These are phyloP conservation scores for Scaptomyza montana DNA, from an alignment of 1,140 invertebrate genomes.

Conservation along the genomic window DNA sequence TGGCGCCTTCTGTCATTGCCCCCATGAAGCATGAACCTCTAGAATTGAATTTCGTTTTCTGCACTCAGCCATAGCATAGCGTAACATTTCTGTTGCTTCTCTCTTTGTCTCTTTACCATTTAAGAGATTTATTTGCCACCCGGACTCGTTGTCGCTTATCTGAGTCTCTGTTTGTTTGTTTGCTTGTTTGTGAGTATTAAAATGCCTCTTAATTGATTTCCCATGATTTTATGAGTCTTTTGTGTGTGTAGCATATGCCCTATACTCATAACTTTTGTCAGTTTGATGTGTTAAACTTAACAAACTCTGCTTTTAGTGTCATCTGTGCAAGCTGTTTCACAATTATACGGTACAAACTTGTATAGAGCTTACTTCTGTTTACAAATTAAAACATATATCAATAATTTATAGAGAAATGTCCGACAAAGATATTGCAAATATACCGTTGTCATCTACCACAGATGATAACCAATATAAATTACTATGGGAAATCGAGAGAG, in stretches of 20 bases:
- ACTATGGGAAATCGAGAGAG: too few relatives aligned
- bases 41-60: slow-evolving; percentile 63
- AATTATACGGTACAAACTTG: not conserved
- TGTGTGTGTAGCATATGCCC: not conserved
- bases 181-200: not conserved
- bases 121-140: slow-evolving; percentile 63
- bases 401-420: slow-evolving; percentile 7
- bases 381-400: not conserved
- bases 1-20: slow-evolving; percentile 47
- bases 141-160: slow-evolving; percentile 5
- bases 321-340: too few relatives aligned
- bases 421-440: not conserved
- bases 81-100: not conserved
- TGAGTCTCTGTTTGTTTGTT: too few relatives aligned
- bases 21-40: slow-evolving; percentile 51
- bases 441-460: not conserved
- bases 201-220: slow-evolving; percentile 57
- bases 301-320: slow-evolving; percentile 1
- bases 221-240: slow-evolving; percentile 19
- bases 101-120: slow-evolving; percentile 4
- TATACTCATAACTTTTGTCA: not conserved
- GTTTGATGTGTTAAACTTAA: not conserved
- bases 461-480: not conserved
- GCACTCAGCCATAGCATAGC: not conserved
- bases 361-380: not conserved